These are phyloP conservation scores for Dermatemys mawii DNA, from an alignment of 2,113 vertebrate genomes.

Conservation along the genomic window DNA sequence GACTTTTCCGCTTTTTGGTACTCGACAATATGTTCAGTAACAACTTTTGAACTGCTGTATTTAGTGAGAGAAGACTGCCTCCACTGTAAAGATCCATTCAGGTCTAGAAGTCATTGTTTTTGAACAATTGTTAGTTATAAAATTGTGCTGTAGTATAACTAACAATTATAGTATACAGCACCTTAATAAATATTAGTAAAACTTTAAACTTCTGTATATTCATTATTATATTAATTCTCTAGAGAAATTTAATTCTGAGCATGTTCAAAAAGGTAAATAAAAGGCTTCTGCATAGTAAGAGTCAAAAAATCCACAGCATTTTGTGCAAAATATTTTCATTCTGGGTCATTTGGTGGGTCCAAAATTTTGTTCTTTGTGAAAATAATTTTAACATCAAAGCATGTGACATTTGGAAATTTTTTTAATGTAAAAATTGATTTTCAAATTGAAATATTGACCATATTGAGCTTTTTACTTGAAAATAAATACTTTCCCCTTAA, in stretches of 20 bases:
- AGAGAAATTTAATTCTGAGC: background rate
- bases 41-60: background rate
- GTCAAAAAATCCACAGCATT: background rate
- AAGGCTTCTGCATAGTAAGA: background rate
- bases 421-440: background rate
- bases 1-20: background rate
- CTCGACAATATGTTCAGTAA: background rate
- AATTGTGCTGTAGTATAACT: too few species aligned
- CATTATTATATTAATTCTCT: background rate
- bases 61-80: fast-evolving
- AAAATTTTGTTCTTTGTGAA: constrained; percentile 1
- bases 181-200: background rate
- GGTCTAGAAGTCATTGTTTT: fast-evolving
- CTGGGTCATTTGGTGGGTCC: background rate
- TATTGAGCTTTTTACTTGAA: background rate
- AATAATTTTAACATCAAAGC: background rate
- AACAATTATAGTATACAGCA: too few species aligned
- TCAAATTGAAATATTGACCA: background rate
- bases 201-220: background rate
- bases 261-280: background rate
- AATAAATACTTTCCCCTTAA: background rate
- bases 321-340: background rate
- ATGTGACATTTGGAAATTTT: background rate
- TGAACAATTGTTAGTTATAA: background rate
- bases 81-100: background rate